Base-by-base conservation (phyloP, 2,113 vertebrate genomes). In the Fulica atra region DNA sequence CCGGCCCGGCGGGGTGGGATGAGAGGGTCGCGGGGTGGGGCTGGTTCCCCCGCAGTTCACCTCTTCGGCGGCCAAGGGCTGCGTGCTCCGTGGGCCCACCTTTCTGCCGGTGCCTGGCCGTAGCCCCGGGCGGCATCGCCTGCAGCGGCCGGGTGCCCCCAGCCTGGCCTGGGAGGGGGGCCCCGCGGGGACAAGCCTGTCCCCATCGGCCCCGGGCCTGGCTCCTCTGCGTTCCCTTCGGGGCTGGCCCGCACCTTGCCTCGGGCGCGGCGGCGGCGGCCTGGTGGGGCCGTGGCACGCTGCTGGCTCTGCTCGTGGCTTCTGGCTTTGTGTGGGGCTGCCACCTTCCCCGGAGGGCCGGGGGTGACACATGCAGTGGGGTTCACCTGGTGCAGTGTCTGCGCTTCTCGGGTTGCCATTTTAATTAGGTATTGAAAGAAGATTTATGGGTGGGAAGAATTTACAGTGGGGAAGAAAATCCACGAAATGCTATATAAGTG, bases 21-120 rank as follows among this genome's bases (percentile, higher is more conserved):
- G 60, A 6, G 6, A 9, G 10, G 26, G 2, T 11, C 1, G 29
- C 0, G 1, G 25, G 15, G 2, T 5, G 2, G 8, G 10, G 7
- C 0, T 1, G 3, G 15, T 16, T 1, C 3, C 6, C 12, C 4
- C 7, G 11, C 42, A 3, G 59, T 6, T 54, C 6, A 6, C 2
- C 5, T 19, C 44, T 11, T 18, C 8, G 31, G 56, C 31, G 16
- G 16, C 38, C 7, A 16, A 15, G 57, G 36, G 24, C 24, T 40
- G 15, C 5, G 21, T 28, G 23, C 24, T 9, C 48, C 7, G 28
- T 10, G 84, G 26, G 33, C 5, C 6, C 24, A 2, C 31, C 19
- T 31, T 44, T 29, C 4, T 25, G 35, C 50, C 5, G 3, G 17
- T 25, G 61, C 13, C 6, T 11, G 51, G 24, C 78, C 4, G 57